Evolutionary conservation across 2,888 invertebrate species (phyloP), one percentile per base, ranked within the genome.

Genomic region (Gonocerus acuteangulatus): DNA sequence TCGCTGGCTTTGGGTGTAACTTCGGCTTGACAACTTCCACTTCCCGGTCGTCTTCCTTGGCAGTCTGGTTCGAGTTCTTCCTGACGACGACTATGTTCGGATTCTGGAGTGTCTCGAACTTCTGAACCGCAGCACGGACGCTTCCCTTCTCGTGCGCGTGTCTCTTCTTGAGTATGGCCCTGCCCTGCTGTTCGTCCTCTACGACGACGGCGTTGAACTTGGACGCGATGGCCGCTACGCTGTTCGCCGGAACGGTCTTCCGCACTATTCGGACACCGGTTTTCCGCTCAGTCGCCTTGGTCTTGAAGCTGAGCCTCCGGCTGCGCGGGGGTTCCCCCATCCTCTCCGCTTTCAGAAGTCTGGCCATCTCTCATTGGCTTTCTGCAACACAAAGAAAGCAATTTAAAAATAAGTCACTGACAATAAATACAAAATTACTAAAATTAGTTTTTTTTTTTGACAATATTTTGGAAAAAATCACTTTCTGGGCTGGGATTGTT

Each of bases 151-250:
- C 61, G 7, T 45, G 45, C 16, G 23, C 47, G 15, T 48, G 58
- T 27, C 61, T 21, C 23, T 60, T 62, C 36, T 61, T 61, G 13
- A 65, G 62, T 18, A 65, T 34, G 1, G 62, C 60, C 9, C 66
- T 61, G 0, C 66, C 67, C 36, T 63, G 56, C 34, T 65, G 62
- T 19, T 67, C 66, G 57, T 69, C 67, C 19, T 67, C 65, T 13
- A 69, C 64, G 47, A 68, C 61, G 32, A 69, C 67, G 11, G 69
- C 67, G 63, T 69, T 69, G 65, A 69, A 69, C 54, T 67, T 68
- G 42, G 68, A 65, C 9, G 69, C 69, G 18, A 69, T 57, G 21
- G 65, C 65, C 4, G 68, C 63, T 1, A 69, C 69, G 36, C 54
- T 61, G 13, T 48, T 60, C 6, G 63, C 61, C 4, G 61, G 58